Conservation (phyloP, 2,797 vertebrate genomes). For the Cryptoprocta ferox region DNA sequence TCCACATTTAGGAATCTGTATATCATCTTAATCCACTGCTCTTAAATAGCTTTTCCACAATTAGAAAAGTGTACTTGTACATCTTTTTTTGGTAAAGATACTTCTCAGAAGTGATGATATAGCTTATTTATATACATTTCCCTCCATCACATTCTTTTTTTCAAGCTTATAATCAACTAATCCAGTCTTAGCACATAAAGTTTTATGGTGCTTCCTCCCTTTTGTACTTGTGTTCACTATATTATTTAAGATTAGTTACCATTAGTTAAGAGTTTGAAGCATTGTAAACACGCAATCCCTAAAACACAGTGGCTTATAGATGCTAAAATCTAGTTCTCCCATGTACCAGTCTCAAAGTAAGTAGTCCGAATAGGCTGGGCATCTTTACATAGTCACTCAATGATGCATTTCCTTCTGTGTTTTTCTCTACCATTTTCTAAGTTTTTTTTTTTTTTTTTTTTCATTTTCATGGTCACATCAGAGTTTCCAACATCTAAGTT, state of each 20-base stretch:
- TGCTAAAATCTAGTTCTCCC: background rate
- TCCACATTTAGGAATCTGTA: background rate
- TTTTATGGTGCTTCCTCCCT: background rate
- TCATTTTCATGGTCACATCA: background rate
- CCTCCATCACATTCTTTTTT: background rate
- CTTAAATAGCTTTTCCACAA: background rate
- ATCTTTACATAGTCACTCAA: background rate
- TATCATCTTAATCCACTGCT: background rate
- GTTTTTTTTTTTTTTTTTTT: too few species aligned
- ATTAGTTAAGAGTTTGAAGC: background rate
- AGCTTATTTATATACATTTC: background rate
- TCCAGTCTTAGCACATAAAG: background rate
- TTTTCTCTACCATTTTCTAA: background rate
- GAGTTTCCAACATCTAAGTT: background rate
- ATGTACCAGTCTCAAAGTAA: background rate
- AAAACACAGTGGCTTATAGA: background rate
- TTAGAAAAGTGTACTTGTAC: background rate
- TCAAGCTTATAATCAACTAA: background rate
- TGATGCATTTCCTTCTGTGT: background rate
- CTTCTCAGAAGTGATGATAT: background rate
- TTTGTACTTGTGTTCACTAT: background rate
- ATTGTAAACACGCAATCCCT: background rate
- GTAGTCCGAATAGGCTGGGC: background rate
- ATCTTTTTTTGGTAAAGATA: background rate
- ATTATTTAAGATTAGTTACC: background rate